Conservation (phyloP, 2,797 vertebrate genomes). For the Gymnothorax javanicus region DNA sequence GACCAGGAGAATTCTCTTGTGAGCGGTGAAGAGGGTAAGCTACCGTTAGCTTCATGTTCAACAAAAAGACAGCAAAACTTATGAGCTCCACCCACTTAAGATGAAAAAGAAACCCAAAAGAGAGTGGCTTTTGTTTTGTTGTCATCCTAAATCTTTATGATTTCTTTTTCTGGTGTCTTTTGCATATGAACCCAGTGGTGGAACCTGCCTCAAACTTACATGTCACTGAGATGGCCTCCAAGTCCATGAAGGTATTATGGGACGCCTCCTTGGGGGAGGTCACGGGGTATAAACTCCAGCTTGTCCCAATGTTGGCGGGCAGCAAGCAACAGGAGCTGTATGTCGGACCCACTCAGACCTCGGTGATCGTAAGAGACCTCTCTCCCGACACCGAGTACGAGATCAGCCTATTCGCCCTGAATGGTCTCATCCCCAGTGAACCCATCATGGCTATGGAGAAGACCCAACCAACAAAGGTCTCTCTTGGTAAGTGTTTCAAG, state of each 20-base stretch:
- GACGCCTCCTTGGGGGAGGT: slow-evolving; percentile 79
- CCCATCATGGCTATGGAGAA: slow-evolving; percentile 80
- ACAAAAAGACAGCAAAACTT: not conserved
- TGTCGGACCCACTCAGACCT: slow-evolving; percentile 77
- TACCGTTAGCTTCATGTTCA: not conserved
- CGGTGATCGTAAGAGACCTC: slow-evolving; percentile 81
- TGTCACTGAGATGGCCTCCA: slow-evolving; percentile 85
- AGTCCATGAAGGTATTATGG: slow-evolving; percentile 86
- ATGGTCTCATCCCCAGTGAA: slow-evolving; percentile 84
- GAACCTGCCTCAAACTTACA: slow-evolving; percentile 86
- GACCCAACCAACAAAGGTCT: slow-evolving; percentile 84
- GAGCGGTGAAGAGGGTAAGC: slow-evolving; percentile 91
- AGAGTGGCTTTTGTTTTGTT: not conserved
- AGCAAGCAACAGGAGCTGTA: slow-evolving; percentile 82
- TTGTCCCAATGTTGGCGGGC: slow-evolving; percentile 83
- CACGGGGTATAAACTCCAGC: slow-evolving; percentile 85
- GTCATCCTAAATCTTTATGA: not conserved
- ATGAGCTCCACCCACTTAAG: not conserved
- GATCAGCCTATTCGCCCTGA: slow-evolving; percentile 86
- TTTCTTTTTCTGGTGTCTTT: slow-evolving; percentile 30
- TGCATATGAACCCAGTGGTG: slow-evolving; percentile 69
- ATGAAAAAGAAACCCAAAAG: not conserved
- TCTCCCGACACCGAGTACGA: slow-evolving; percentile 88
- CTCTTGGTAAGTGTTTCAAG: slow-evolving; percentile 80
- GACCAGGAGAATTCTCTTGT: slow-evolving; percentile 83